Base-by-base conservation (phyloP, 1,140 invertebrate species). In the Antheraea mylitta region DNA sequence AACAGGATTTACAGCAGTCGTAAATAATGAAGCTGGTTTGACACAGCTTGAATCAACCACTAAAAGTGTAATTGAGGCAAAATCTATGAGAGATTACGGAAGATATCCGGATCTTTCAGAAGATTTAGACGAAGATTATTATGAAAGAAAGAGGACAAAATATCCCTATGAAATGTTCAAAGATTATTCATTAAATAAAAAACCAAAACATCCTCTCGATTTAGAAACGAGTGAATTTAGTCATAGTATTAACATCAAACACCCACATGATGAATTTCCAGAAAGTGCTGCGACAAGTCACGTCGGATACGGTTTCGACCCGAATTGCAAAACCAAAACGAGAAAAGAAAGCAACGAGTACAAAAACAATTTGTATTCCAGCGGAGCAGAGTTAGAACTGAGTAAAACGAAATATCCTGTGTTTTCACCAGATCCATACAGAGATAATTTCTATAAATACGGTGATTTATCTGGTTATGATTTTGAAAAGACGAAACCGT, bases 261-360 rank as follows among this genome's bases (percentile, higher is more conserved):
- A 90, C 80, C 83, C 82, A 6, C 77, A 71, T 61, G 87, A 89
- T 71, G 86, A 86, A 64, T 64, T 72, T 60, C 73, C 73, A 42
- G 81, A 82, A 42, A 79, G 76, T 22, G 81, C 83, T 42, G 73
- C 83, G 37, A 78, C 84, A 37, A 85, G 84, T 76, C 87, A 89
- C 72, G 72, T 83, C 22, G 87, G 86, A 18, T 82, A 82, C 66
- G 80, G 74, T 68, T 81, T 78, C 63, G 86, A 91, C 68, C 83
- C 84, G 18, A 83, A 89, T 75, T 90, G 89, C 69, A 86, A 86
- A 77, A 86, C 77, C 3, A 91, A 91, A 78, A 78, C 83, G 68
- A 89, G 82, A 74, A 88, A 87, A 76, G 76, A 79, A 69, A 76
- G 64, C 64, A 19, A 71, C 42, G 48, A 69, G 19, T 53, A 69